A percentile compares a stretch with the other conserved stretches of the same genome.
phyloP scores from a whole-genome alignment of 2,888 invertebrate species.

The Rambutsinella grinnellia region DNA sequence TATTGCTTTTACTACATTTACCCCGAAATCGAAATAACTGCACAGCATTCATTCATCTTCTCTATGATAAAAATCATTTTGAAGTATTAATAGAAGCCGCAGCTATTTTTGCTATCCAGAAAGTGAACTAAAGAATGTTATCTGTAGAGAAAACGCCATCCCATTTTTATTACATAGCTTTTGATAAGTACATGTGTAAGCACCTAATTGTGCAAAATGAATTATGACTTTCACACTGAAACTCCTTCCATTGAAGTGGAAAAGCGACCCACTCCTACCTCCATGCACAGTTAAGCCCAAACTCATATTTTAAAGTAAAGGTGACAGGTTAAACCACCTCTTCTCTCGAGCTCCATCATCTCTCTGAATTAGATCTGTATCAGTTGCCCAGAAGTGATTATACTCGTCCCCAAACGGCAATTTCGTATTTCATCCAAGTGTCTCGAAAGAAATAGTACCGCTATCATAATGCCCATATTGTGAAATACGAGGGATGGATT shows the following conservation, averaged over 20 bases:
- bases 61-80: too few species aligned
- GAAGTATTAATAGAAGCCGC: too few species aligned
- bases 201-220: conserved; percentile 48
- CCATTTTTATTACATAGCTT: too few species aligned
- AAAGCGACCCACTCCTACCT: neutral
- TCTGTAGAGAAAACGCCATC: too few species aligned
- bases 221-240: conserved; percentile 26
- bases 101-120: too few species aligned
- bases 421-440: neutral
- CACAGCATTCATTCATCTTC: neutral
- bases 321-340: conserved; percentile 23
- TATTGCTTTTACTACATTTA: too few species aligned
- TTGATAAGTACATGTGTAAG: conserved; percentile 21
- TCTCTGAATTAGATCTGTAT: conserved; percentile 33
- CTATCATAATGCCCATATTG: too few species aligned
- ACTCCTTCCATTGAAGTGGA: conserved; percentile 13
- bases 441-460: neutral
- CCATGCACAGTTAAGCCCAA: neutral
- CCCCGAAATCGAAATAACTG: neutral
- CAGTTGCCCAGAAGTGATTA: conserved; percentile 17
- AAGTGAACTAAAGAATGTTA: too few species aligned
- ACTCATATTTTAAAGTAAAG: neutral
- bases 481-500: too few species aligned
- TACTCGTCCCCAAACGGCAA: conserved; percentile 10
- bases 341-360: neutral